Evolutionary conservation across 2,888 invertebrate species (phyloP).

Genomic region (Parasteatoda lunata): DNA sequence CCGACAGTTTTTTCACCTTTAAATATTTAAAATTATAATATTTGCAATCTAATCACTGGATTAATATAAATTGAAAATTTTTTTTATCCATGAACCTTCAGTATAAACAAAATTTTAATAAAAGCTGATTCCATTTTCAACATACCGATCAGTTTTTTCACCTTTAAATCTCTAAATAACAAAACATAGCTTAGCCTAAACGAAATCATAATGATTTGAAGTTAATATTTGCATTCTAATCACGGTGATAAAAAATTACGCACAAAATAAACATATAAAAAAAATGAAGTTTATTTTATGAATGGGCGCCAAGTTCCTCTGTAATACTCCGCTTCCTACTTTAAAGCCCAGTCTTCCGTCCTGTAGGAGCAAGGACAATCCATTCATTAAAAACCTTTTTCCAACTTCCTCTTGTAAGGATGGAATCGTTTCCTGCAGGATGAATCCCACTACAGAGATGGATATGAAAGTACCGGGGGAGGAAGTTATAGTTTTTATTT

Average conservation of each 20-base stretch:
- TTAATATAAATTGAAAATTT: too few relatives aligned
- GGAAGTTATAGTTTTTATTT: background rate
- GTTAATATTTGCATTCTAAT: background rate
- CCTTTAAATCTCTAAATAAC: too few relatives aligned
- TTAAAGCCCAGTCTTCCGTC: slow-evolving; percentile 43
- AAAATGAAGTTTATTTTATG: background rate
- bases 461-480: slow-evolving; percentile 2
- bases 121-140: too few relatives aligned
- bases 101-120: too few relatives aligned
- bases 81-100: too few relatives aligned
- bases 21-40: too few relatives aligned
- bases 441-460: slow-evolving; percentile 1
- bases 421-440: slow-evolving; percentile 31
- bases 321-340: slow-evolving; percentile 32
- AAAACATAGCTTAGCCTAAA: too few relatives aligned
- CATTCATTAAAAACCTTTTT: slow-evolving; percentile 54
- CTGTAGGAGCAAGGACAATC: slow-evolving; percentile 48
- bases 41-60: too few relatives aligned
- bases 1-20: too few relatives aligned
- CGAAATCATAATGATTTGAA: background rate
- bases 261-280: background rate
- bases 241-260: background rate
- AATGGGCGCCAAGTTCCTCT: slow-evolving; percentile 5
- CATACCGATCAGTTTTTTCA: too few relatives aligned
- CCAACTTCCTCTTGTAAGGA: slow-evolving; percentile 39